Evolutionary conservation across 92 coral and sea anemone genomes (phyloP).

Genomic region (Porites divaricata): DNA sequence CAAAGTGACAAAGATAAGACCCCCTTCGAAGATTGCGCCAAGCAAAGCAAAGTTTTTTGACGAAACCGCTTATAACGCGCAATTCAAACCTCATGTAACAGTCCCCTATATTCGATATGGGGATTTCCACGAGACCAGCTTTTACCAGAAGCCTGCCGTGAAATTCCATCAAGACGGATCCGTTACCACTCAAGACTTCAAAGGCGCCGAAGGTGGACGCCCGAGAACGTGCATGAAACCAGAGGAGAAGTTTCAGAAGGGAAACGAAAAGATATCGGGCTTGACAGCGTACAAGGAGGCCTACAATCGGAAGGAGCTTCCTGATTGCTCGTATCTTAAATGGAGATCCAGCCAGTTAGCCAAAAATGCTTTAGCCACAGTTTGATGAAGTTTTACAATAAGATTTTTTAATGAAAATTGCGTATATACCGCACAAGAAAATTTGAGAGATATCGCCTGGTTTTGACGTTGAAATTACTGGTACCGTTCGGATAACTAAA

Average conservation of each 20-base stretch:
- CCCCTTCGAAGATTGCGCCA: slow-evolving; percentile 79
- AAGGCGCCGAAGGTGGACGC: slow-evolving; percentile 83
- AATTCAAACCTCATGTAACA: slow-evolving; percentile 75
- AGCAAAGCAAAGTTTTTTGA: slow-evolving; percentile 75
- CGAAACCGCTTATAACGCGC: slow-evolving; percentile 92
- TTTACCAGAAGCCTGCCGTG: slow-evolving; percentile 82
- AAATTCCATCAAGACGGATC: slow-evolving; percentile 94
- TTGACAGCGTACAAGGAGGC: slow-evolving; percentile 79
- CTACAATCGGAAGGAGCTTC: slow-evolving; percentile 66
- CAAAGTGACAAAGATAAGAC: slow-evolving; percentile 73
- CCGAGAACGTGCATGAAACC: slow-evolving; percentile 89
- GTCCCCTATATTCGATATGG: slow-evolving; percentile 89
- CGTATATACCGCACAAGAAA: neutral
- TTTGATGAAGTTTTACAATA: neutral
- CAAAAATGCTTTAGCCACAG: slow-evolving; percentile 49
- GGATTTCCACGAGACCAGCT: slow-evolving; percentile 86
- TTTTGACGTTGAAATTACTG: no score
- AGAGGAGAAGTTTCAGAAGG: slow-evolving; percentile 53
- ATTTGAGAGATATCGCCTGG: no score
- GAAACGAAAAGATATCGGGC: slow-evolving; percentile 60
- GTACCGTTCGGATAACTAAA: no score
- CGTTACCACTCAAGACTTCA: slow-evolving; percentile 86
- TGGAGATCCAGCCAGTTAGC: slow-evolving; percentile 77
- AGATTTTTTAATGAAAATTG: neutral
- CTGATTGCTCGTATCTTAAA: slow-evolving; percentile 78